Percentiles rank a stretch among this genome's conserved stretches.
Evolutionary conservation across 2,888 invertebrate species (phyloP).

Genomic region (Steinernema hermaphroditum): DNA sequence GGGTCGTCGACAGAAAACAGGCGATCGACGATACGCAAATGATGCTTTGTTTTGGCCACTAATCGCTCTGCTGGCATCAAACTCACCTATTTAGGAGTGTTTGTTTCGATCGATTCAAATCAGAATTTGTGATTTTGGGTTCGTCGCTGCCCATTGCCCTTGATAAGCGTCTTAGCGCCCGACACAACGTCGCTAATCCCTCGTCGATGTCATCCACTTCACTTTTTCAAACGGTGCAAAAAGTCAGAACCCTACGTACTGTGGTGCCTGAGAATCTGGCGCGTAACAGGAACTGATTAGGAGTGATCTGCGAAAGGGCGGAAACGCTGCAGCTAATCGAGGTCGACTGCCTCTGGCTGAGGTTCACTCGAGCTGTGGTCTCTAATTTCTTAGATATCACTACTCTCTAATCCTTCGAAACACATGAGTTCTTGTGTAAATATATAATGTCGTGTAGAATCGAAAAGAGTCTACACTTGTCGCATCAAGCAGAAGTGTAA

Average conservation of each 20-base stretch:
- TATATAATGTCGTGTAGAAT: too few relatives aligned
- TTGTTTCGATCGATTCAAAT: conserved; percentile 3
- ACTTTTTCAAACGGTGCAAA: neutral
- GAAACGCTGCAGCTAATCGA: too few relatives aligned
- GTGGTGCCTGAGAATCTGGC: neutral
- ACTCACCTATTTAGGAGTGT: too few relatives aligned
- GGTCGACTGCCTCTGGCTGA: neutral
- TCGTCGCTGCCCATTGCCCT: neutral
- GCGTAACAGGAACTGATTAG: neutral
- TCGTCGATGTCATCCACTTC: neutral
- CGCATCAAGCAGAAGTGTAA: too few relatives aligned
- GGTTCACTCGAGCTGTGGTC: neutral
- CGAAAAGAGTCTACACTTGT: too few relatives aligned
- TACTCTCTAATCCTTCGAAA: too few relatives aligned
- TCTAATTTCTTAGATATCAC: neutral
- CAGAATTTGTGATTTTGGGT: conserved; percentile 17
- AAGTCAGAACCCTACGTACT: neutral
- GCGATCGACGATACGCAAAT: too few relatives aligned
- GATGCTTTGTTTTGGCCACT: neutral
- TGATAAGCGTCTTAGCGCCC: conserved; percentile 24
- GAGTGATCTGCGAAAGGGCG: neutral
- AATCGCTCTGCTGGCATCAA: neutral
- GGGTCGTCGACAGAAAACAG: too few relatives aligned
- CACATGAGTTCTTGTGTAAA: too few relatives aligned
- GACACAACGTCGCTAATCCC: conserved; percentile 23